A percentile compares a stretch with the other conserved stretches of the same genome.
phyloP scores from a whole-genome alignment of 2,113 vertebrate genomes.

The Rhinolophus sinicus region DNA sequence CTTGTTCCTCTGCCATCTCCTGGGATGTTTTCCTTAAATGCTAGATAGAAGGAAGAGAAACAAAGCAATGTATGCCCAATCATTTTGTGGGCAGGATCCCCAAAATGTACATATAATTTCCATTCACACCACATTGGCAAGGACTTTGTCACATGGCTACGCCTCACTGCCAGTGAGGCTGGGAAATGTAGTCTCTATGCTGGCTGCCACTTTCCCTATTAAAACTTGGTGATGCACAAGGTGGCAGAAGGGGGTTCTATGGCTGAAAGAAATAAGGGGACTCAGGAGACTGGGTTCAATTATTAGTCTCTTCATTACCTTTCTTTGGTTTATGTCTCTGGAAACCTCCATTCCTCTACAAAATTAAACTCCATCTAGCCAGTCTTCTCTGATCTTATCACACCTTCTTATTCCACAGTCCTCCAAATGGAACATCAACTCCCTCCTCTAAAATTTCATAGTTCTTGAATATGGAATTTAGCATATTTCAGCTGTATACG shows the following conservation, averaged over 20 bases:
- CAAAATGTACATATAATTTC: not conserved
- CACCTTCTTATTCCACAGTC: not conserved
- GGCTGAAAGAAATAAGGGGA: not conserved
- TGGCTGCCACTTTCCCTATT: not conserved
- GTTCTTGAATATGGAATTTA: not conserved
- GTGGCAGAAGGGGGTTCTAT: not conserved
- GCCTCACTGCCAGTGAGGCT: not conserved
- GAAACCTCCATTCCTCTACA: not conserved
- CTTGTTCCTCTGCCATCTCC: not conserved
- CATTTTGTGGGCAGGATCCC: not conserved
- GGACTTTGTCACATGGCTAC: not conserved
- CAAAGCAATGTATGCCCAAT: not conserved
- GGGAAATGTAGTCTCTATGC: not conserved
- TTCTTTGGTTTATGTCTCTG: not conserved
- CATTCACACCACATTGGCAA: not conserved
- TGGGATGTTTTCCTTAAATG: not conserved
- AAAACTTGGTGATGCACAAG: not conserved
- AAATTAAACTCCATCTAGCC: not conserved
- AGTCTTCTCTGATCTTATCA: not conserved
- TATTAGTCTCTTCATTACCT: not conserved
- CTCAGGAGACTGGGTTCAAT: not conserved
- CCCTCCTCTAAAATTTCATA: not conserved
- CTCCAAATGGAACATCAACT: not conserved
- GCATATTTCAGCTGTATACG: not conserved
- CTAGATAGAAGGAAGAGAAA: not conserved